Evolutionary conservation across 2,888 invertebrate species (phyloP).

Genomic region (Didymodactylos carnosus): DNA sequence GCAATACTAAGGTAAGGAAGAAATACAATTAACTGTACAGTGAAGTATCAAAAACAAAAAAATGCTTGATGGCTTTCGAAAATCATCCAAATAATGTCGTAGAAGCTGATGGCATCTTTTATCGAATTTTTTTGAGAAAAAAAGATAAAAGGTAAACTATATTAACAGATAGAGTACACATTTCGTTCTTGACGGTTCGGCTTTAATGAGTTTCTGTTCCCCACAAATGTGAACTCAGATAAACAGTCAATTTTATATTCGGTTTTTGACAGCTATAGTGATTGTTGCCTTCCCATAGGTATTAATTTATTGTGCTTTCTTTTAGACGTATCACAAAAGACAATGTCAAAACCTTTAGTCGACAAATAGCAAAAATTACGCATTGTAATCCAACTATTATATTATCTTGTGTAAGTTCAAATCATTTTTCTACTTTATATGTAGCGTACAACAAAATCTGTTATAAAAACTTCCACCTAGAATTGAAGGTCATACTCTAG

Average conservation of each 20-base stretch:
- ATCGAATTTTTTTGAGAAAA: no score
- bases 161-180: no score
- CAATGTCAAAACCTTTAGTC: constrained; percentile 83
- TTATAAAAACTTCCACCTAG: no score
- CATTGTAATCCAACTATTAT: constrained; percentile 84
- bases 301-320: neutral
- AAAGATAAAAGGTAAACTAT: no score
- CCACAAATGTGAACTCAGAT: no score
- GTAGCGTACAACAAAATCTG: neutral
- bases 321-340: constrained; percentile 60
- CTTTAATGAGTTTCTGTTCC: no score
- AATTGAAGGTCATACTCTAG: neutral
- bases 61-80: no score
- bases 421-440: constrained; percentile 24
- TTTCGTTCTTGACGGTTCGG: no score
- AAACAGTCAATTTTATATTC: no score
- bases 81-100: no score
- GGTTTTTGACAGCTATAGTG: no score
- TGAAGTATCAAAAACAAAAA: neutral
- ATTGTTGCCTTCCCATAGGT: neutral
- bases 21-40: neutral
- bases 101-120: no score
- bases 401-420: constrained; percentile 62
- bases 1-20: constrained; percentile 42
- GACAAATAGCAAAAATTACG: constrained; percentile 82